Evolutionary conservation across 2,797 vertebrate genomes (phyloP).

Genomic region (Sus cebifrons): DNA sequence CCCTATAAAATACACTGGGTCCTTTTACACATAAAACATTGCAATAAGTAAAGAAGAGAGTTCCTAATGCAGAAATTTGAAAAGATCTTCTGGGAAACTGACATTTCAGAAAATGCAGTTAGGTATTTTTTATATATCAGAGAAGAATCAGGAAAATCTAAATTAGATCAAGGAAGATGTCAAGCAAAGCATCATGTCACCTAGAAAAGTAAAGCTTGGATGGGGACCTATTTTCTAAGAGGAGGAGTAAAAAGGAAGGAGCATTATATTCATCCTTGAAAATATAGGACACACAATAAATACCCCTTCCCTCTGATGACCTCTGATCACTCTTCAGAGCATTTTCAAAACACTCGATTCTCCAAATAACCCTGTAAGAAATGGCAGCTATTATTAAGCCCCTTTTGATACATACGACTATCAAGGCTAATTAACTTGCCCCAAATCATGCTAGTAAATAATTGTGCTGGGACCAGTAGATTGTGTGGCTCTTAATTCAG

Average conservation of each 20-base stretch:
- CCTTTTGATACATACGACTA: neutral
- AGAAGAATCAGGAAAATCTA: slow-evolving; percentile 14
- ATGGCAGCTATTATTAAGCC: neutral
- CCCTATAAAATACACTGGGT: neutral
- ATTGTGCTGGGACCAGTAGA: neutral
- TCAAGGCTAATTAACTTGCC: neutral
- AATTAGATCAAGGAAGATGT: slow-evolving; percentile 11
- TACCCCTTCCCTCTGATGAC: neutral
- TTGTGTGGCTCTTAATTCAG: neutral
- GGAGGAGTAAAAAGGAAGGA: neutral
- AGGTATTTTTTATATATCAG: neutral
- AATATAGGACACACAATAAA: neutral
- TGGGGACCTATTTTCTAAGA: neutral
- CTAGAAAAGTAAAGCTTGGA: neutral
- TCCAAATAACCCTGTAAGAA: neutral
- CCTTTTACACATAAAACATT: neutral
- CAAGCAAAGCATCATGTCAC: neutral
- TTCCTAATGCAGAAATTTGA: neutral
- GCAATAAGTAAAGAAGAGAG: slow-evolving; percentile 18
- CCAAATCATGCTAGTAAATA: neutral
- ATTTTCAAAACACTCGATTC: neutral
- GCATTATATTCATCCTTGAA: neutral
- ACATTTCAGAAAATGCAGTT: slow-evolving; percentile 23
- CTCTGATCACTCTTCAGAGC: neutral
- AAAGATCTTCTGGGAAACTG: neutral